These are phyloP conservation scores for Acrobeloides nanus DNA, from an alignment of 2,888 invertebrate species.

Conservation along the genomic window DNA sequence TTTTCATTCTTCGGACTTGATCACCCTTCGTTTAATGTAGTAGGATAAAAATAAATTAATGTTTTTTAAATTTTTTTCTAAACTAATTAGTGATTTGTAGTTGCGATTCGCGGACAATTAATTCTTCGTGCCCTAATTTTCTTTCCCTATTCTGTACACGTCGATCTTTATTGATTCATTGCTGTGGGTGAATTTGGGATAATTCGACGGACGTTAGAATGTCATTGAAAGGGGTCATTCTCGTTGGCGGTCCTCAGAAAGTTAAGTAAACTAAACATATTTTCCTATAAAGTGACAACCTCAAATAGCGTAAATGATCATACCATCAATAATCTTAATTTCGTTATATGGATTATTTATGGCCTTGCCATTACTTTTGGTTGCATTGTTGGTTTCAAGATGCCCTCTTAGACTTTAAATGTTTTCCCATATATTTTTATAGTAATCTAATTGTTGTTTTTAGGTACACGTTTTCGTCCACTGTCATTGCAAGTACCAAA, in stretches of 20 bases:
- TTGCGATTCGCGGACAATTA: too few relatives aligned
- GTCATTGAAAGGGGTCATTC: slow-evolving; percentile 67
- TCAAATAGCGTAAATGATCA: slow-evolving; percentile 29
- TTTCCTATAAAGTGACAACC: neutral
- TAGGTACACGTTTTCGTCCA: slow-evolving; percentile 92
- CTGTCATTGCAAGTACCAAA: slow-evolving; percentile 93
- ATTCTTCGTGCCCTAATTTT: too few relatives aligned
- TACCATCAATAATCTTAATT: slow-evolving; percentile 45
- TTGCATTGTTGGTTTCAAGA: slow-evolving; percentile 34
- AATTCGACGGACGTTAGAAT: too few relatives aligned
- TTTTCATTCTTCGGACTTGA: too few relatives aligned
- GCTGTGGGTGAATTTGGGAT: too few relatives aligned
- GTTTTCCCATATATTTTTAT: slow-evolving; percentile 1
- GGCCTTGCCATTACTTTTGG: slow-evolving; percentile 38
- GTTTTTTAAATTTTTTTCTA: too few relatives aligned
- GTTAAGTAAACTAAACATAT: slow-evolving; percentile 60
- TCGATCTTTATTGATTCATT: too few relatives aligned
- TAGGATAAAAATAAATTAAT: too few relatives aligned
- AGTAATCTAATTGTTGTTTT: slow-evolving; percentile 32
- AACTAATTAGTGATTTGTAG: too few relatives aligned
- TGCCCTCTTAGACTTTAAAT: slow-evolving; percentile 27
- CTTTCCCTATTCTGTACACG: too few relatives aligned
- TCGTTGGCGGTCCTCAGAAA: slow-evolving; percentile 89
- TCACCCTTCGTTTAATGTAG: too few relatives aligned
- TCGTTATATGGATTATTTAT: slow-evolving; percentile 48